Conservation (phyloP, 2,113 vertebrate species). For the Coptodon bakossiorum region DNA sequence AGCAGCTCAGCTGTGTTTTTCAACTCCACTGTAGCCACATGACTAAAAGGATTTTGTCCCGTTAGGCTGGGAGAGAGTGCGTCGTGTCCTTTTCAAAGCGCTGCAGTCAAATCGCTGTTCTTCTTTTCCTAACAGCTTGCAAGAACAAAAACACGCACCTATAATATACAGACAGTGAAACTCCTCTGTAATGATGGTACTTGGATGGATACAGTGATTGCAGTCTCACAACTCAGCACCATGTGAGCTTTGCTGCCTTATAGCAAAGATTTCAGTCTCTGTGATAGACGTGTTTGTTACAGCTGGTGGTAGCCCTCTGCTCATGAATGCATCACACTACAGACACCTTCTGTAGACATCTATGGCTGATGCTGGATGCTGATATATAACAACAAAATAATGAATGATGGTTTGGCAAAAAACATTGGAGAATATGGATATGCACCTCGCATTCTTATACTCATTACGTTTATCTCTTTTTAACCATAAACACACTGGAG, state of each 20-base stretch:
- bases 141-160: neutral
- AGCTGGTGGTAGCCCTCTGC: neutral
- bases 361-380: neutral
- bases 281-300: neutral
- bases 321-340: neutral
- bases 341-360: neutral
- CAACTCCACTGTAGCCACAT: neutral
- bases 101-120: neutral
- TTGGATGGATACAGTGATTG: neutral
- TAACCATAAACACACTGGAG: neutral
- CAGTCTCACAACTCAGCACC: neutral
- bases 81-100: neutral
- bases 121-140: neutral
- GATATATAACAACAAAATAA: neutral
- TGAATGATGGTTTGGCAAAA: neutral
- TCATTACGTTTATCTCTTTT: neutral
- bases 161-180: neutral
- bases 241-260: neutral
- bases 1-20: neutral
- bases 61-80: neutral
- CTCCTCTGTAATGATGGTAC: neutral
- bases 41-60: neutral
- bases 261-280: neutral
- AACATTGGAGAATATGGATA: neutral
- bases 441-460: neutral